Conservation (phyloP, 2,113 vertebrate species). For the Acanthochromis polyacanthus region DNA sequence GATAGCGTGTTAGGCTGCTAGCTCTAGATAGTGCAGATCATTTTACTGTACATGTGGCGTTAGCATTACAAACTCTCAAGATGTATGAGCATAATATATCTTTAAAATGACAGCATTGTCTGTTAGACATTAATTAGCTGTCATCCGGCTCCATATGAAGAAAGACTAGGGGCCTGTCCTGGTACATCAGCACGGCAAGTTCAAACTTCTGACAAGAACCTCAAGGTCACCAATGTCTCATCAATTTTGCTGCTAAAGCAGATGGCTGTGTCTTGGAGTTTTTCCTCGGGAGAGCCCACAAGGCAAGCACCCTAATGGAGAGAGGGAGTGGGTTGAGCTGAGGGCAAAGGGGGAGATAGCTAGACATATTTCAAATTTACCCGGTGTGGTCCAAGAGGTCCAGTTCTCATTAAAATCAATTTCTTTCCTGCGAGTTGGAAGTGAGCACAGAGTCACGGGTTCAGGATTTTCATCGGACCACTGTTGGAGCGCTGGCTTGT, state of each 20-base stretch:
- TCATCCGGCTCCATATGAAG: conserved; percentile 10
- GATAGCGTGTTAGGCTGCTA: background rate
- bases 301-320: conserved; percentile 17
- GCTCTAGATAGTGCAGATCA: background rate
- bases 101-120: conserved; percentile 12
- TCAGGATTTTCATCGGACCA: conserved; percentile 28
- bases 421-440: conserved; percentile 35
- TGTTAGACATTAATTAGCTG: conserved; percentile 48
- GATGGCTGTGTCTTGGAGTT: conserved; percentile 55
- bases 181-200: conserved; percentile 24
- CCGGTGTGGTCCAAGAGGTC: conserved; percentile 27
- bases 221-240: conserved; percentile 59
- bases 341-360: background rate
- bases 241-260: conserved; percentile 56
- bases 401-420: conserved; percentile 67
- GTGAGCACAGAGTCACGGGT: conserved; percentile 38
- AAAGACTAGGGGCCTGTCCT: conserved; percentile 26
- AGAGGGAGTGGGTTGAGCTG: conserved; percentile 11
- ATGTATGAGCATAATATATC: background rate
- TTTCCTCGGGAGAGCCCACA: conserved; percentile 21
- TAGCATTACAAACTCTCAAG: background rate
- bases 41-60: background rate
- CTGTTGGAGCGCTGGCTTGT: conserved; percentile 29
- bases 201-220: conserved; percentile 46
- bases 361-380: conserved; percentile 11